Conservation (phyloP, 2,113 vertebrate genomes). For the Crotalus tigris region DNA sequence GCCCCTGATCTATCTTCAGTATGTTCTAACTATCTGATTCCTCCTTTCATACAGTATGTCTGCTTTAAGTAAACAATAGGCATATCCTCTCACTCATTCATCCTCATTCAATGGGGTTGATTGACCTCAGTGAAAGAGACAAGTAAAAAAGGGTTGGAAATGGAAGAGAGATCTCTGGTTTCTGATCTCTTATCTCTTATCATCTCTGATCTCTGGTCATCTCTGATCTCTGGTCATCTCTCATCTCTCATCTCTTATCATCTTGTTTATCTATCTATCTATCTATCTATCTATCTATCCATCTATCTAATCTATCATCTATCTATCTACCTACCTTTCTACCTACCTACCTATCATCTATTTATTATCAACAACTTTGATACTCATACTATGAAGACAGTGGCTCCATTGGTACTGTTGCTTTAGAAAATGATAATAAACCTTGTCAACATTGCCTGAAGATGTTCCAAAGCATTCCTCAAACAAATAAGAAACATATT, state of each 20-base stretch:
- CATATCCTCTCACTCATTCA: not conserved
- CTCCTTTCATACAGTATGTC: not conserved
- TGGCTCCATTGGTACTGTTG: not conserved
- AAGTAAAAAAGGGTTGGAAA: not conserved
- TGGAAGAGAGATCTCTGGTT: not conserved
- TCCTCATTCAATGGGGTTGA: not conserved
- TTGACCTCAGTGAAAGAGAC: not conserved
- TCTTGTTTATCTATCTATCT: too few species aligned
- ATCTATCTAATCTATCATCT: too few species aligned
- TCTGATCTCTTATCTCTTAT: too few species aligned
- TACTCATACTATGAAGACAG: not conserved
- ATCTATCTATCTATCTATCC: too few species aligned
- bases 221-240: too few species aligned
- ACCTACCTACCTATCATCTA: too few species aligned
- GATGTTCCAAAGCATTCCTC: not conserved
- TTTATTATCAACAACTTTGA: not conserved
- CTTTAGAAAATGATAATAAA: not conserved
- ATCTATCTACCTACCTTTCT: too few species aligned
- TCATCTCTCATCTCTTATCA: too few species aligned
- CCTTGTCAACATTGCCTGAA: not conserved
- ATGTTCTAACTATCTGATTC: not conserved
- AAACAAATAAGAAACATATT: not conserved
- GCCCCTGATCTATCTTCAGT: not conserved
- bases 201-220: too few species aligned
- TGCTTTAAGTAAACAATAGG: not conserved